Base-by-base conservation (phyloP, 2,113 vertebrate genomes). In the Oncorhynchus masou region DNA sequence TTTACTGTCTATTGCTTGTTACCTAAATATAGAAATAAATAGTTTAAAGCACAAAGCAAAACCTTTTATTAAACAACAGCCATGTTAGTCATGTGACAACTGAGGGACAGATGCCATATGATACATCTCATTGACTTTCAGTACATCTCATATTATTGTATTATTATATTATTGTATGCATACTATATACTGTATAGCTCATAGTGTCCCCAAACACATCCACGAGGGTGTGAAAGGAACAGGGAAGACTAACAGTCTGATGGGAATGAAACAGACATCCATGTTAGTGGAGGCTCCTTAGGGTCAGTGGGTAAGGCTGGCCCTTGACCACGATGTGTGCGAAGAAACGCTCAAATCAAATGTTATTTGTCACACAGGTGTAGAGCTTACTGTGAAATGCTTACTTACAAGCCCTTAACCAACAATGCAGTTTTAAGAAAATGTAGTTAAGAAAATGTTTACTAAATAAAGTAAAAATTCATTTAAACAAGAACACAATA, bases 11-110 rank as follows among this genome's bases (percentile, higher is more conserved):
- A 74, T 80, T 83, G 51, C 24, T 81, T 60, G 64, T 49, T 70
- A 68, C 70, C 70, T 60, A 34, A 62, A 34, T n/a, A 27, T 83
- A 67, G 72, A 76, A 72, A 87, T 79, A 87, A 77, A 85, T 79
- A 84, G 83, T 2, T 68, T 69, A 48, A 54, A 29, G 31, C 48
- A 68, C 27, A 74, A 67, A 49, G 74, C 27, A 4, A 65, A 65
- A 74, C 20, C 4, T 68, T 22, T 54, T 70, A 20, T 69, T 45
- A 70, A 84, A 25, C 74, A 60, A 51, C 79, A 83, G 48, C 24
- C 4, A 73, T 71, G 68, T 70, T 73, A 25, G 65, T 19, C 15
- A 54, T 16, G 15, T 51, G 51, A 54, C 51, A 54, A 19, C 51
- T 54, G 51, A 54, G 51, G 16, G 12, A 54, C 51, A 3, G 51